These are phyloP conservation scores for Spea bombifrons DNA, from an alignment of 2,113 vertebrate genomes.

Conservation along the genomic window DNA sequence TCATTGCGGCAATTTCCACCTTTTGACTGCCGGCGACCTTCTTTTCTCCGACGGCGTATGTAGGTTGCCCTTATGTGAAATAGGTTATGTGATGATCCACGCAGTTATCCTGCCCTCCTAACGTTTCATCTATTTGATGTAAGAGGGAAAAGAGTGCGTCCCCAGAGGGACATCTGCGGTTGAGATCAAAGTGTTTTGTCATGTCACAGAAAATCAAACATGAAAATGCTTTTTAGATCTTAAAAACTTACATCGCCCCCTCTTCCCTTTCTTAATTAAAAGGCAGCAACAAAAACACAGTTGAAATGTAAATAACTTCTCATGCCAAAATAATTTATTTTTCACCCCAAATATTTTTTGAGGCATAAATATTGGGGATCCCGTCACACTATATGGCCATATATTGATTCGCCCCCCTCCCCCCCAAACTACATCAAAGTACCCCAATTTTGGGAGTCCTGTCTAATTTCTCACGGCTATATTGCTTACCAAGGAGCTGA, in stretches of 20 bases:
- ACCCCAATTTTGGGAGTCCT: no score
- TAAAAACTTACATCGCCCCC: slow-evolving; percentile 3
- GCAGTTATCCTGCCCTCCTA: background rate
- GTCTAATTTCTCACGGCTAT: no score
- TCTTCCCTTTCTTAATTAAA: slow-evolving; percentile 39
- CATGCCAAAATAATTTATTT: background rate
- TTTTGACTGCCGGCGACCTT: background rate
- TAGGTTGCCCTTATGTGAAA: slow-evolving; percentile 13
- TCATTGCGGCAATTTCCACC: background rate
- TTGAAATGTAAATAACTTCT: slow-evolving; percentile 15
- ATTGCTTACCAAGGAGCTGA: no score
- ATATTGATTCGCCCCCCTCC: no score
- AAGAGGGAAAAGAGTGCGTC: background rate
- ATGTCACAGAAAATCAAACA: slow-evolving; percentile 27
- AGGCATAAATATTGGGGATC: background rate
- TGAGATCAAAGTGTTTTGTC: slow-evolving; percentile 43
- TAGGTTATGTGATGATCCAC: background rate
- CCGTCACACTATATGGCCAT: background rate
- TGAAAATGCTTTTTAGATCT: slow-evolving; percentile 46
- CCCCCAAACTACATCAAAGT: no score
- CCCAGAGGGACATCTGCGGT: slow-evolving; percentile 24
- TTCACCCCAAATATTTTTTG: no score
- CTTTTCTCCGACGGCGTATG: background rate
- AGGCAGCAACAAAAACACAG: slow-evolving; percentile 15
- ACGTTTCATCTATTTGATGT: slow-evolving; percentile 23